These are phyloP conservation scores for Drosophila buzzatii DNA, from an alignment of 2,888 invertebrate species.

Conservation along the genomic window DNA sequence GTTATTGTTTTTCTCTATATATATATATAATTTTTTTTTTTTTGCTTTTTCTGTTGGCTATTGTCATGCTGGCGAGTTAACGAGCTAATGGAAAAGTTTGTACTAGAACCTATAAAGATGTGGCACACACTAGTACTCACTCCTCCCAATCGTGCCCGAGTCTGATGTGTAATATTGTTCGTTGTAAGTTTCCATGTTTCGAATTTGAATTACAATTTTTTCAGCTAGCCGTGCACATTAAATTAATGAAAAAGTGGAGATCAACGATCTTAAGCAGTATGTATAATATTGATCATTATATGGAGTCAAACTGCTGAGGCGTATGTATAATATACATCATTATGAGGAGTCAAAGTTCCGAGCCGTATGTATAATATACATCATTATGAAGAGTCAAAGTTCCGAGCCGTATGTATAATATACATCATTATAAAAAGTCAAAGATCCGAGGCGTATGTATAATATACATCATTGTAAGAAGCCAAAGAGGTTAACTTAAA, in stretches of 20 bases:
- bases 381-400: constrained; percentile 8
- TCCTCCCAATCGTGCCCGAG: constrained; percentile 18
- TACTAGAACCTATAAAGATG: constrained; percentile 53
- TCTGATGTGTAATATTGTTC: constrained; percentile 44
- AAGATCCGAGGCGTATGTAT: constrained; percentile 1
- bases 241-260: constrained; percentile 7
- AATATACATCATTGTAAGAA: constrained; percentile 9
- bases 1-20: constrained; percentile 45
- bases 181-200: constrained; percentile 51
- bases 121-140: constrained; percentile 16
- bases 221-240: constrained; percentile 33
- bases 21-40: constrained; percentile 11
- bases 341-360: background rate
- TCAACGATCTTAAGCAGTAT: constrained; percentile 9
- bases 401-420: constrained; percentile 9
- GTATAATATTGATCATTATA: constrained; percentile 17
- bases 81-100: constrained; percentile 80
- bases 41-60: constrained; percentile 41
- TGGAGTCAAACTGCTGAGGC: background rate
- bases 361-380: constrained; percentile 13
- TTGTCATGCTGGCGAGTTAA: constrained; percentile 71
- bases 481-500: constrained; percentile 3
- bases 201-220: constrained; percentile 31
- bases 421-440: constrained; percentile 11
- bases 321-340: constrained; percentile 19